Evolutionary conservation across 2,888 invertebrate species (phyloP).

Genomic region (Leucozona laternaria): DNA sequence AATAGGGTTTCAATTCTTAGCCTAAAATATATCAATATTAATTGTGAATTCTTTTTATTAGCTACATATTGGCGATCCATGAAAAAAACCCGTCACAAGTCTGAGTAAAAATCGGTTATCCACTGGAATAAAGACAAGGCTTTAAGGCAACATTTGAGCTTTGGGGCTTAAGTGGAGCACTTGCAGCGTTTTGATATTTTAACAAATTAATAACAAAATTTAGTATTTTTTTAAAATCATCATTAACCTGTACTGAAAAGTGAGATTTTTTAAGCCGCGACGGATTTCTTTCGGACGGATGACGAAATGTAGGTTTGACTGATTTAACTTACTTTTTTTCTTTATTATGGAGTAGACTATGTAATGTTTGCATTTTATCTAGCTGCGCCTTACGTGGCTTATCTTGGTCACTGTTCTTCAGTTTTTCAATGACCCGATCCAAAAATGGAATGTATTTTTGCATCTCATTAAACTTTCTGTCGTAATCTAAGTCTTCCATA

Average conservation of each 20-base stretch:
- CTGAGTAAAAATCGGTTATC: too few relatives aligned
- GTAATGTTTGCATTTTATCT: slow-evolving; percentile 79
- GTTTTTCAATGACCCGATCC: slow-evolving; percentile 87
- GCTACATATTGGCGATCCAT: too few relatives aligned
- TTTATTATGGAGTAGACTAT: slow-evolving; percentile 77
- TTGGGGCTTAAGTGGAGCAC: too few relatives aligned
- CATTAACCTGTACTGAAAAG: too few relatives aligned
- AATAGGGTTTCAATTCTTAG: slow-evolving; percentile 79
- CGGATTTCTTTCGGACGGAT: neutral
- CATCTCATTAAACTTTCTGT: slow-evolving; percentile 77
- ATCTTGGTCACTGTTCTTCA: slow-evolving; percentile 84
- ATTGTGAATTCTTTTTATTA: neutral
- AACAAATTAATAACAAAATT: too few relatives aligned
- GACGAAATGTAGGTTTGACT: neutral
- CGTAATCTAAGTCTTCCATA: slow-evolving; percentile 76
- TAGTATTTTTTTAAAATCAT: too few relatives aligned
- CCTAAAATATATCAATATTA: slow-evolving; percentile 63
- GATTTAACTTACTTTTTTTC: slow-evolving; percentile 77
- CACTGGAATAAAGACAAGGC: too few relatives aligned
- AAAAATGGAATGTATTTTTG: slow-evolving; percentile 89
- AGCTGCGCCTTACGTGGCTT: slow-evolving; percentile 78
- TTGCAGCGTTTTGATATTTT: too few relatives aligned
- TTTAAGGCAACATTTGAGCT: too few relatives aligned
- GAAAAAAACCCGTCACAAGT: neutral
- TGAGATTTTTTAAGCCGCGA: too few relatives aligned